Percentiles rank a stretch among this genome's conserved stretches.
Conservation (phyloP, 2,888 invertebrate species). For the Clostera curtula region DNA sequence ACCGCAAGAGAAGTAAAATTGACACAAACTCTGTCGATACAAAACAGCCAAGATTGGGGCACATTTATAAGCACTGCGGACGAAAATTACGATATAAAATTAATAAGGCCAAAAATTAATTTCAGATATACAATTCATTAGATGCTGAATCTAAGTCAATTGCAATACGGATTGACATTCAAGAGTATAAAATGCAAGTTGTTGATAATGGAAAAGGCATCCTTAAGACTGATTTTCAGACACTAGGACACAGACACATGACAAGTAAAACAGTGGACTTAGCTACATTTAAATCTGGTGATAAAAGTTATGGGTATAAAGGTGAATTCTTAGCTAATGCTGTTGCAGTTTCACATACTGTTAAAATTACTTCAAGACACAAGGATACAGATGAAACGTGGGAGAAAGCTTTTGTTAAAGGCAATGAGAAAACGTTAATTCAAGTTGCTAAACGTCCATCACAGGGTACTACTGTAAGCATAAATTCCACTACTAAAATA, state of each 20-base stretch:
- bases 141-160: slow-evolving; percentile 82
- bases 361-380: slow-evolving; percentile 76
- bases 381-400: slow-evolving; percentile 66
- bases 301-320: slow-evolving; percentile 78
- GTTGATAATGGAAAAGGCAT: slow-evolving; percentile 87
- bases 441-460: slow-evolving; percentile 68
- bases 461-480: slow-evolving; percentile 79
- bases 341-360: slow-evolving; percentile 64
- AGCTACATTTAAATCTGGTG: slow-evolving; percentile 62
- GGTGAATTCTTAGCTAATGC: slow-evolving; percentile 82
- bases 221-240: slow-evolving; percentile 62
- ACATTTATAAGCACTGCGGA: too few species aligned
- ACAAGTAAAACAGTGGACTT: slow-evolving; percentile 78
- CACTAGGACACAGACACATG: slow-evolving; percentile 76
- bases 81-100: not conserved
- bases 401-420: slow-evolving; percentile 70
- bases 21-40: too few species aligned
- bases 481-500: too few species aligned
- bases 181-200: slow-evolving; percentile 79
- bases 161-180: slow-evolving; percentile 78
- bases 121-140: slow-evolving; percentile 80
- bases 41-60: too few species aligned
- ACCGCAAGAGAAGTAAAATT: too few species aligned
- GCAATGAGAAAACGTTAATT: slow-evolving; percentile 45
- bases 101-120: slow-evolving; percentile 4